These are phyloP conservation scores for Heliconius nattereri DNA, from an alignment of 1,140 invertebrate genomes.

Conservation along the genomic window DNA sequence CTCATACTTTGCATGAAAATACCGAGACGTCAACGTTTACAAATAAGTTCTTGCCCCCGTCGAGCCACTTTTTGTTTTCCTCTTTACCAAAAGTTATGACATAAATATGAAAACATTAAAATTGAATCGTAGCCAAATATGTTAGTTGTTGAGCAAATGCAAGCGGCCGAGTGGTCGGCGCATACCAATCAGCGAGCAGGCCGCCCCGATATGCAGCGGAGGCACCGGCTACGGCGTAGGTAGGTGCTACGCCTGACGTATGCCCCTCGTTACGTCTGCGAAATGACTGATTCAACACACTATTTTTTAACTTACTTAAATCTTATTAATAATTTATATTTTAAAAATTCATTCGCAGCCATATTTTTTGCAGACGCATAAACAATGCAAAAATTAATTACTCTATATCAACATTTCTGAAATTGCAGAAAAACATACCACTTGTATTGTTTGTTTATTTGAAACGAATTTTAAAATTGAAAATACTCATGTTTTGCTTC, in stretches of 20 bases:
- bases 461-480: slow-evolving; percentile 1
- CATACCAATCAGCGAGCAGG: slow-evolving; percentile 63
- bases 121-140: slow-evolving; percentile 77
- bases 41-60: slow-evolving; percentile 71
- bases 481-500: not conserved
- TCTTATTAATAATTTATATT: not conserved
- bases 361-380: not conserved
- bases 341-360: not conserved
- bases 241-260: slow-evolving; percentile 53
- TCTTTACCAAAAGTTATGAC: slow-evolving; percentile 73
- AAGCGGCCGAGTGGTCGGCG: slow-evolving; percentile 52
- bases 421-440: slow-evolving; percentile 12
- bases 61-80: slow-evolving; percentile 70
- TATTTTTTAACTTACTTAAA: slow-evolving; percentile 11
- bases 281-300: slow-evolving; percentile 22
- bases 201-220: slow-evolving; percentile 41
- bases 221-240: slow-evolving; percentile 62
- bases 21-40: slow-evolving; percentile 74
- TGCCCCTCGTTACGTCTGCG: slow-evolving; percentile 30
- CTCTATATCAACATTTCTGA: slow-evolving; percentile 20
- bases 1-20: slow-evolving; percentile 74
- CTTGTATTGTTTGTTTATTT: slow-evolving; percentile 12
- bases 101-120: slow-evolving; percentile 78
- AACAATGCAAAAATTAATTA: slow-evolving; percentile 14
- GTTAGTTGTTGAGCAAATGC: slow-evolving; percentile 64